Evolutionary conservation across 2,888 invertebrate genomes (phyloP).

Genomic region (Tinea semifulvella): DNA sequence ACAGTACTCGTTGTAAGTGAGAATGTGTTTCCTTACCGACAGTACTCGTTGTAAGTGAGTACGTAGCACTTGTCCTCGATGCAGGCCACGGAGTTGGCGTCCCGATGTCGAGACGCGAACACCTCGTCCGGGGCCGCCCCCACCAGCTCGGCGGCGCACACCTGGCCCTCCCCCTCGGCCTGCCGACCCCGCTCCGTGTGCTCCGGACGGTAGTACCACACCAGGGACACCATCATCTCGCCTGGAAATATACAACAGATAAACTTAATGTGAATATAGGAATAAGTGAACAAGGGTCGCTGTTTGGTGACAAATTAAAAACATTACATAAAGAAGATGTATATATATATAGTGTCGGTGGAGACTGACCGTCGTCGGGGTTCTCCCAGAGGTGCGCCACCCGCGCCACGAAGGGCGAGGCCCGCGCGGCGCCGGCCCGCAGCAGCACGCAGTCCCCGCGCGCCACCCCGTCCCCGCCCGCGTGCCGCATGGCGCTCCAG

Average conservation of each 20-base stretch:
- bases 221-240: slow-evolving; percentile 96
- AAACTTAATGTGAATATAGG: neutral
- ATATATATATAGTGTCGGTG: neutral
- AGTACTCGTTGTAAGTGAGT: slow-evolving; percentile 95
- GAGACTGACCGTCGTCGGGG: slow-evolving; percentile 82
- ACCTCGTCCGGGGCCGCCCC: slow-evolving; percentile 92
- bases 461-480: slow-evolving; percentile 85
- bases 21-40: slow-evolving; percentile 72
- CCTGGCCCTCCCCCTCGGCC: slow-evolving; percentile 77
- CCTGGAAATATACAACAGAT: slow-evolving; percentile 65
- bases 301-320: slow-evolving; percentile 13
- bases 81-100: slow-evolving; percentile 95
- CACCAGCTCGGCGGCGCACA: too few relatives aligned
- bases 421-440: slow-evolving; percentile 85
- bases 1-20: too few relatives aligned
- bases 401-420: slow-evolving; percentile 92
- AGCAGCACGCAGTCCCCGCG: slow-evolving; percentile 92
- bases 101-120: slow-evolving; percentile 94
- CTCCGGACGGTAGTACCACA: slow-evolving; percentile 98
- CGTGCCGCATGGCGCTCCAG: slow-evolving; percentile 90
- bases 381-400: slow-evolving; percentile 95
- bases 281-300: slow-evolving; percentile 1
- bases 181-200: slow-evolving; percentile 92
- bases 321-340: neutral
- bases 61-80: slow-evolving; percentile 98